These are phyloP conservation scores for Metridium senile DNA, from an alignment of 92 coral and sea anemone genomes.

Conservation along the genomic window DNA sequence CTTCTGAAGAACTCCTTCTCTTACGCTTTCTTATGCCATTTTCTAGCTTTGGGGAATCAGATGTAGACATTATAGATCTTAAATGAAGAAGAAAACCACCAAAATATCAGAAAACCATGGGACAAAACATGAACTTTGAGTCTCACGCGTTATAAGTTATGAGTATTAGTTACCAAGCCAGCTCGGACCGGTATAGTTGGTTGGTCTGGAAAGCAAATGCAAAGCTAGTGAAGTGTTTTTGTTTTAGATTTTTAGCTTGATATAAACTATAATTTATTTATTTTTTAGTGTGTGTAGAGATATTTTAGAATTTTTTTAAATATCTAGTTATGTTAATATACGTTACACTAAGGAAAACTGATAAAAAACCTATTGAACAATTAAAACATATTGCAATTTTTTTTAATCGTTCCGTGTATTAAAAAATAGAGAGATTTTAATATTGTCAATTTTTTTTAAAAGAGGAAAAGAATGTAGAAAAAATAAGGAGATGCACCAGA, in stretches of 20 bases:
- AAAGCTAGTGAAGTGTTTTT: too few species aligned
- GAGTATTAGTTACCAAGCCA: neutral
- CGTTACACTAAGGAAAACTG: too few species aligned
- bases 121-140: conserved; percentile 14
- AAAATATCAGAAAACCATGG: neutral
- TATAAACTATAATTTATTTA: too few species aligned
- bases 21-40: conserved; percentile 41
- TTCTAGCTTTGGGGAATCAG: conserved; percentile 25
- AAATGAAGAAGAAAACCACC: neutral
- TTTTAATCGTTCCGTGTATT: too few species aligned
- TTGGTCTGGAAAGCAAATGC: too few species aligned
- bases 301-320: too few species aligned
- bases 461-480: neutral
- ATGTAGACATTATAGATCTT: conserved; percentile 25
- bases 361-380: too few species aligned
- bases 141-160: conserved; percentile 23
- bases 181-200: conserved; percentile 21
- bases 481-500: neutral
- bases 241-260: too few species aligned
- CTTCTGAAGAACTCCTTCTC: conserved; percentile 54
- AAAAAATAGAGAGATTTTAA: too few species aligned
- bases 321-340: too few species aligned
- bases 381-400: too few species aligned
- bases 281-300: too few species aligned
- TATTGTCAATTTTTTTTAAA: neutral